Evolutionary conservation across 2,113 vertebrate species (phyloP).

Genomic region (Cettia cetti): DNA sequence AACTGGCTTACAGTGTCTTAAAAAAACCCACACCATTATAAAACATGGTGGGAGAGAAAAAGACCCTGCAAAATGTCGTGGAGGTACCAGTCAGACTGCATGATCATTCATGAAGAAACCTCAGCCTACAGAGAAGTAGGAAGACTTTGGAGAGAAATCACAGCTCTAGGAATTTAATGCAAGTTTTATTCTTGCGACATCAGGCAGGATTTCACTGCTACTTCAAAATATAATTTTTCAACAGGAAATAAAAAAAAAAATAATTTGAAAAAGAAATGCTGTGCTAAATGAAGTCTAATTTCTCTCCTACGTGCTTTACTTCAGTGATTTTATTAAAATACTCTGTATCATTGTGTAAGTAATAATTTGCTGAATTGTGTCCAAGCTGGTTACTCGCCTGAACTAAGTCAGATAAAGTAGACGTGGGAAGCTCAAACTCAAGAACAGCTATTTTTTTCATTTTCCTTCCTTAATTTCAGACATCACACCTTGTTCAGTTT

Average conservation of each 20-base stretch:
- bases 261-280: background rate
- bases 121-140: background rate
- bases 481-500: background rate
- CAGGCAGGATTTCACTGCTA: background rate
- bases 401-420: background rate
- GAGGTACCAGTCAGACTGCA: background rate
- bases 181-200: background rate
- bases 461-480: slow-evolving; percentile 5
- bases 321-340: background rate
- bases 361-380: background rate
- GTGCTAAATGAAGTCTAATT: background rate
- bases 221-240: background rate
- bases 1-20: background rate
- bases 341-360: background rate
- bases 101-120: background rate
- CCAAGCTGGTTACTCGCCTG: background rate
- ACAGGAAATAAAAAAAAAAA: background rate
- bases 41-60: background rate
- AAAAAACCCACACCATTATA: background rate
- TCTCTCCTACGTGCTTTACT: background rate
- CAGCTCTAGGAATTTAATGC: background rate
- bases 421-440: background rate
- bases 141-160: background rate
- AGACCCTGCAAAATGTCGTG: background rate
- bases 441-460: background rate